phyloP scores from a whole-genome alignment of 2,113 vertebrate genomes.

The Antennarius striatus region DNA sequence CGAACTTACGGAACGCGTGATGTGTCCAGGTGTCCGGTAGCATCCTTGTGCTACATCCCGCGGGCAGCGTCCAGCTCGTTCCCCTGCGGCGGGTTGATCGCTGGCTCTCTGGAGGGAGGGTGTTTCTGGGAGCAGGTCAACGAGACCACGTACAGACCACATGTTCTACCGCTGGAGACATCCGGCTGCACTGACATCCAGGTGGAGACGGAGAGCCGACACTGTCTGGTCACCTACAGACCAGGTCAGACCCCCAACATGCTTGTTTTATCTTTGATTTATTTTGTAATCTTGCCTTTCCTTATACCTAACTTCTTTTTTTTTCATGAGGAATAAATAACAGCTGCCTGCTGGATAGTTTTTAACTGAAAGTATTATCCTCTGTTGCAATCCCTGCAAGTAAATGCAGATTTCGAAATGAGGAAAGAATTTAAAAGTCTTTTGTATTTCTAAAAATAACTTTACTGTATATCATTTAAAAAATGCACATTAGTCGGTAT shows the following conservation, averaged over 20 bases:
- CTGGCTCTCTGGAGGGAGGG: conserved; percentile 89
- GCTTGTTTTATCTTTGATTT: no score
- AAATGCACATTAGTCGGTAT: no score
- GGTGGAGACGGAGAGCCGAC: conserved; percentile 86
- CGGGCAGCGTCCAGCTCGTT: conserved; percentile 84
- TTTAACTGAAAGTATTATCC: no score
- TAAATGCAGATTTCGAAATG: no score
- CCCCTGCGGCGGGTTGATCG: conserved; percentile 88
- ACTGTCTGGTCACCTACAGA: conserved; percentile 93
- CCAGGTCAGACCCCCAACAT: conserved; percentile 56
- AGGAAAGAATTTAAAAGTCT: no score
- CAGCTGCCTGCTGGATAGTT: no score
- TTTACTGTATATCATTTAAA: no score
- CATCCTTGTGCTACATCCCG: conserved; percentile 90
- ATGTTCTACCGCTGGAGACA: conserved; percentile 85
- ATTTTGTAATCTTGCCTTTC: no score
- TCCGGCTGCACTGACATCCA: conserved; percentile 91
- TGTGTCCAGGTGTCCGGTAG: conserved; percentile 86
- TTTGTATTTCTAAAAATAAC: no score
- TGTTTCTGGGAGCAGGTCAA: conserved; percentile 91
- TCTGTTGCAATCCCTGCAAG: no score
- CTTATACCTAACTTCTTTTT: no score
- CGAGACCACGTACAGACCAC: conserved; percentile 82
- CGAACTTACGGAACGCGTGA: not conserved
- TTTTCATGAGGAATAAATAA: no score